A percentile compares a stretch with the other conserved stretches of the same genome.
Evolutionary conservation across 2,888 invertebrate genomes (phyloP).

Genomic region (Dasypogon diadema): DNA sequence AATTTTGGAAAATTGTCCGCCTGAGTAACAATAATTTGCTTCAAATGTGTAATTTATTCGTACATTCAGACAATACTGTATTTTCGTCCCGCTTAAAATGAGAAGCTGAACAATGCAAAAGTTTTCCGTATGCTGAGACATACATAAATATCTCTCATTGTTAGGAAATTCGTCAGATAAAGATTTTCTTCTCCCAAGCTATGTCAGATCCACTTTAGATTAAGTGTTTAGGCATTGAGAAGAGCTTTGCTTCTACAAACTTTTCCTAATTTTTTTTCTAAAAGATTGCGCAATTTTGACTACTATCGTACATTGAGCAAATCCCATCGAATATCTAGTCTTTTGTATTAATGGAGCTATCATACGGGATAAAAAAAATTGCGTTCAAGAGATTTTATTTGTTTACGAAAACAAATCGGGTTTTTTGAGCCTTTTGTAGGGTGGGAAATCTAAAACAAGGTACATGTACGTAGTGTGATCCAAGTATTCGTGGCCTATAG

Average conservation of each 20-base stretch:
- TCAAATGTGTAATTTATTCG: constrained; percentile 18
- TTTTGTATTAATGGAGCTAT: no score
- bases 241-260: not conserved
- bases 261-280: no score
- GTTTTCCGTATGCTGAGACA: constrained; percentile 15
- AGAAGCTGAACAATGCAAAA: constrained; percentile 17
- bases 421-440: no score
- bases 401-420: no score
- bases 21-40: constrained; percentile 15
- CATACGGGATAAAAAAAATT: no score
- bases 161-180: not conserved
- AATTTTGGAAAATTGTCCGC: constrained; percentile 36
- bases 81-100: constrained; percentile 28
- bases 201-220: not conserved
- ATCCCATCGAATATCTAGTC: no score
- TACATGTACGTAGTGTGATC: no score
- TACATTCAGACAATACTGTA: constrained; percentile 14
- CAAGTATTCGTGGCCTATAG: no score
- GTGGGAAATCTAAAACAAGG: no score
- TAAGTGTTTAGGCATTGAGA: not conserved
- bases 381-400: no score
- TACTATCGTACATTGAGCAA: no score
- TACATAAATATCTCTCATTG: not conserved
- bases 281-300: no score
- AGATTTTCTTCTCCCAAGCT: not conserved